phyloP scores from a whole-genome alignment of 2,888 invertebrate genomes.

The Acrobasis suavella region DNA sequence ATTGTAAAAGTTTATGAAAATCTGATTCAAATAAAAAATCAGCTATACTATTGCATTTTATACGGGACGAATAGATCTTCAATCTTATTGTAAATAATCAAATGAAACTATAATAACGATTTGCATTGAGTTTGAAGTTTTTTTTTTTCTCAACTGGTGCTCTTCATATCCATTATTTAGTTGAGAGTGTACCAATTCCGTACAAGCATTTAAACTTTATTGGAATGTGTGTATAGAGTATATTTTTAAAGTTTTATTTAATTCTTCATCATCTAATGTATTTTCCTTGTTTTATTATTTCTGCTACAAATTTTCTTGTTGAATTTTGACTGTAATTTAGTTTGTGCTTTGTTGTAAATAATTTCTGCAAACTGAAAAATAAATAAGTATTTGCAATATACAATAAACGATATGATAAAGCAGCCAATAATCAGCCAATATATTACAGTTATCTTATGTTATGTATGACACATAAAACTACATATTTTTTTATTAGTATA shows the following conservation, averaged over 20 bases:
- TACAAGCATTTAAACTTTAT: slow-evolving; percentile 3
- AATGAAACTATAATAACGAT: background rate
- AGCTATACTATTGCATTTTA: background rate
- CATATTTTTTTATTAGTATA: too few species aligned
- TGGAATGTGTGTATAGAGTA: background rate
- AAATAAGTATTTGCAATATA: too few species aligned
- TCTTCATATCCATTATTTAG: background rate
- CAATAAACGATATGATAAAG: too few species aligned
- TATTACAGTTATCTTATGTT: too few species aligned
- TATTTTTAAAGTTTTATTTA: background rate
- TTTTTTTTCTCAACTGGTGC: slow-evolving; percentile 17
- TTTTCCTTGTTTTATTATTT: too few species aligned
- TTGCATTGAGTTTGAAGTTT: background rate
- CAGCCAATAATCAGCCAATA: too few species aligned
- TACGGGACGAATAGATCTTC: background rate
- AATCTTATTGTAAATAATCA: background rate
- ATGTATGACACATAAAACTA: too few species aligned
- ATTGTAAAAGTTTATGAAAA: slow-evolving; percentile 22
- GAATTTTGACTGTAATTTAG: too few species aligned
- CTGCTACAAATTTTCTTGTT: too few species aligned
- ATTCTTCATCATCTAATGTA: too few species aligned
- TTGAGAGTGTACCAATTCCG: background rate
- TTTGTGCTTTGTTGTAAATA: background rate
- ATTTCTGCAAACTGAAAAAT: too few species aligned
- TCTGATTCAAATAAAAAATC: background rate